Evolutionary conservation across 2,888 invertebrate genomes (phyloP).

Genomic region (Chrysolina oricalcia): DNA sequence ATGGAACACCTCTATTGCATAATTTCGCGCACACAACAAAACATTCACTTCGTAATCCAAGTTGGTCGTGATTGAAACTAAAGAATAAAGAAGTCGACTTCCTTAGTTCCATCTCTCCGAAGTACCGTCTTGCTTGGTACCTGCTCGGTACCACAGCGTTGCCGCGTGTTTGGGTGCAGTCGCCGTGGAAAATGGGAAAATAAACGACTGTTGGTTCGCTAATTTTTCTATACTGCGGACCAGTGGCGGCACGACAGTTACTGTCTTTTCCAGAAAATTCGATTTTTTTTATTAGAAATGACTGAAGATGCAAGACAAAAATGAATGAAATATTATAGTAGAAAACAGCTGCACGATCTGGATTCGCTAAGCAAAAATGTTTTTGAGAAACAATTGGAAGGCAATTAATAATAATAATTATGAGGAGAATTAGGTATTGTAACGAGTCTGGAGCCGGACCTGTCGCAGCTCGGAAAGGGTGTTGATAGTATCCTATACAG

Average conservation of each 20-base stretch:
- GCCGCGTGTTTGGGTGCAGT: conserved; percentile 9
- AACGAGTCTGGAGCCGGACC: no score
- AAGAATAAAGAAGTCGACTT: neutral
- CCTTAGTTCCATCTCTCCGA: conserved; percentile 19
- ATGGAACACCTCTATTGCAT: conserved; percentile 2
- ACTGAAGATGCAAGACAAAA: no score
- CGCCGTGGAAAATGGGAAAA: conserved; percentile 2
- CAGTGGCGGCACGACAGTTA: neutral
- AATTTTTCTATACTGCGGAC: neutral
- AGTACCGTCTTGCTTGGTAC: conserved; percentile 25
- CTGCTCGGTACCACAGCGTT: conserved; percentile 19
- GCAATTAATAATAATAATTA: no score
- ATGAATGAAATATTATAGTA: no score
- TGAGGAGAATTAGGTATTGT: no score
- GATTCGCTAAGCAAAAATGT: no score
- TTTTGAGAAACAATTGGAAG: no score
- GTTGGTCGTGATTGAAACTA: conserved; percentile 16
- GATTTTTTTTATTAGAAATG: no score
- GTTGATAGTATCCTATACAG: no score
- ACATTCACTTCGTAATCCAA: conserved; percentile 17
- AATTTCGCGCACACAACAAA: conserved; percentile 15
- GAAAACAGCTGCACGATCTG: no score
- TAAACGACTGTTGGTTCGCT: neutral
- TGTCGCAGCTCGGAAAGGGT: no score
- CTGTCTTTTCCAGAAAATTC: no score